Conservation (phyloP, 2,797 vertebrate species). For the Acipenser ruthenus region DNA sequence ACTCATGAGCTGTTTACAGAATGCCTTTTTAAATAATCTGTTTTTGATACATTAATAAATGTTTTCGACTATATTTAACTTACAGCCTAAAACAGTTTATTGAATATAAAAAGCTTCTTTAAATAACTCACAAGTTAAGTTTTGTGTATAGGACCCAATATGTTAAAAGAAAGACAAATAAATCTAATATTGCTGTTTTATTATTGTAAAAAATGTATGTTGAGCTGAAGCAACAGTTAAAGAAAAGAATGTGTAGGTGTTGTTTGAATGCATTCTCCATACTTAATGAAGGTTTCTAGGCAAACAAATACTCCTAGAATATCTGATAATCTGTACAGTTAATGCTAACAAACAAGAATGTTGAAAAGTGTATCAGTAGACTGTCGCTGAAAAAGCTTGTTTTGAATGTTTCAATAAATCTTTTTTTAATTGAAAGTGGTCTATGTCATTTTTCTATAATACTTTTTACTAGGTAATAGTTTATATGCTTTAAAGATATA, state of each 20-base stretch:
- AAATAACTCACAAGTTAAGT: slow-evolving; percentile 17
- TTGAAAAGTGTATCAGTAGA: slow-evolving; percentile 6
- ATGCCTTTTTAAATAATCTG: too few species aligned
- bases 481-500: too few species aligned
- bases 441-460: too few species aligned
- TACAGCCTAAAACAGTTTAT: background rate
- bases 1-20: background rate
- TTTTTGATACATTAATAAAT: background rate
- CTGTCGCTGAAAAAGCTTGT: background rate
- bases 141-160: slow-evolving; percentile 18
- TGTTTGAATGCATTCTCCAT: slow-evolving; percentile 55
- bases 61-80: background rate
- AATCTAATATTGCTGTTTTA: too few species aligned
- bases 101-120: slow-evolving; percentile 8
- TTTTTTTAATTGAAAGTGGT: too few species aligned
- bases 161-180: background rate
- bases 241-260: background rate
- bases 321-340: slow-evolving; percentile 68
- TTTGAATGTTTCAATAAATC: background rate
- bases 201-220: too few species aligned
- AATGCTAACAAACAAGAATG: slow-evolving; percentile 45
- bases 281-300: slow-evolving; percentile 78
- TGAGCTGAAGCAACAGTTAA: background rate
- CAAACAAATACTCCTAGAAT: slow-evolving; percentile 59
- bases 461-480: too few species aligned